Conservation (phyloP, 2,797 vertebrate species). For the Myiotriccus ornatus region DNA sequence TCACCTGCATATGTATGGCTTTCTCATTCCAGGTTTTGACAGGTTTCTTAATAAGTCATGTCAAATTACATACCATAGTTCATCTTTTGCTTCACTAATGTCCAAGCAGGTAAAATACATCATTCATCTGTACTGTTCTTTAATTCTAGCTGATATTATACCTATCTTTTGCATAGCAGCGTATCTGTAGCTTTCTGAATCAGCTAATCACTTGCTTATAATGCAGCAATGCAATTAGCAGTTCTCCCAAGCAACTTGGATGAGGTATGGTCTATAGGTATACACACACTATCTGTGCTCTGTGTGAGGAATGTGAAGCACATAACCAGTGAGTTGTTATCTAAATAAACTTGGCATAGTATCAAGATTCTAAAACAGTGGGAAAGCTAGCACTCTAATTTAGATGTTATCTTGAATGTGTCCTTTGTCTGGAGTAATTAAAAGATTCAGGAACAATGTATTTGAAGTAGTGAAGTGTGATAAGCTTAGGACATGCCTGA, state of each 20-base stretch:
- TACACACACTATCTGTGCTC: not conserved
- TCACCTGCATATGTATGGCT: not conserved
- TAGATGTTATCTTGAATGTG: not conserved
- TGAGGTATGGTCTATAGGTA: accelerated
- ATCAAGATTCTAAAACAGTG: not conserved
- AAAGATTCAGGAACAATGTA: not conserved
- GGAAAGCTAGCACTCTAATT: not conserved
- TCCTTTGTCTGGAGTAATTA: not conserved
- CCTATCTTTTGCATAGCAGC: not conserved
- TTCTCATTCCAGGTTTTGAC: not conserved
- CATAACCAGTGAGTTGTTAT: not conserved
- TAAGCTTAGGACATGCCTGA: not conserved
- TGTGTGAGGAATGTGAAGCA: not conserved
- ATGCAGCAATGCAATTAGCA: not conserved
- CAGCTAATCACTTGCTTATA: not conserved
- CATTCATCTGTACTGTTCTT: not conserved
- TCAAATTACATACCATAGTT: not conserved
- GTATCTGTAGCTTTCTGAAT: not conserved
- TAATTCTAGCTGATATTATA: not conserved
- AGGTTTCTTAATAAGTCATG: not conserved
- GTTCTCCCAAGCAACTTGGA: not conserved
- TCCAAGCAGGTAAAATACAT: not conserved
- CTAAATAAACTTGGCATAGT: not conserved
- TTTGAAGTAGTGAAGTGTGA: not conserved
- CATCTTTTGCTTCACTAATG: not conserved